A percentile compares a stretch with the other conserved stretches of the same genome.
phyloP scores from a whole-genome alignment of 2,113 vertebrate genomes.

The Vombatus ursinus region DNA sequence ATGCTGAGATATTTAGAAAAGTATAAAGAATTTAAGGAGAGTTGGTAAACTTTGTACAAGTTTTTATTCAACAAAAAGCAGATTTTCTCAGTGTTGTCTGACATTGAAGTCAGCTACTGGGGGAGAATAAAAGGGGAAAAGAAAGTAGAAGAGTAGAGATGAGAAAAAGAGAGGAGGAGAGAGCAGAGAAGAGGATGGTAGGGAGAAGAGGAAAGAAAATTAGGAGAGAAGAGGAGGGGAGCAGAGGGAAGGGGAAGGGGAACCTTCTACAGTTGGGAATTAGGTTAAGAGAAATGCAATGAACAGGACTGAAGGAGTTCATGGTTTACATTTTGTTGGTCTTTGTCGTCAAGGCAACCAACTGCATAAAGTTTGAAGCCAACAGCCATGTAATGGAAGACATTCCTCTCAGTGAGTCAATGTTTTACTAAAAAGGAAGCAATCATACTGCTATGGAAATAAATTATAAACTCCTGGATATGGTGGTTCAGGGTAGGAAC shows the following conservation, averaged over 20 bases:
- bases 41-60: conserved; percentile 28
- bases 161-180: not conserved
- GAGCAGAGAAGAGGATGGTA: not conserved
- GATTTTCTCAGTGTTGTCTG: conserved; percentile 23
- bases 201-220: not conserved
- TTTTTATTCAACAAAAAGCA: conserved; percentile 42
- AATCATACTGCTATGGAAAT: conserved; percentile 82
- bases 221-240: not conserved
- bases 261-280: conserved; percentile 36
- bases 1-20: conserved; percentile 24
- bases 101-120: not conserved
- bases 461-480: conserved; percentile 73
- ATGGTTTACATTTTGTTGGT: conserved; percentile 82
- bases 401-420: conserved; percentile 87
- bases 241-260: not conserved
- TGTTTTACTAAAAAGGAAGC: conserved; percentile 81
- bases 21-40: conserved; percentile 20
- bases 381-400: conserved; percentile 87
- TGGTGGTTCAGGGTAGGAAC: conserved; percentile 71
- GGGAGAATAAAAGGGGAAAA: not conserved
- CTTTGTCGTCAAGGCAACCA: conserved; percentile 79
- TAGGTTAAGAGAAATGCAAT: conserved; percentile 62
- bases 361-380: conserved; percentile 81
- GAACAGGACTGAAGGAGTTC: conserved; percentile 76
- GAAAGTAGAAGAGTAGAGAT: not conserved